Percentiles rank a stretch among this genome's conserved stretches.
Conservation (phyloP, 2,113 vertebrate species). For the Xenus cinereus region DNA sequence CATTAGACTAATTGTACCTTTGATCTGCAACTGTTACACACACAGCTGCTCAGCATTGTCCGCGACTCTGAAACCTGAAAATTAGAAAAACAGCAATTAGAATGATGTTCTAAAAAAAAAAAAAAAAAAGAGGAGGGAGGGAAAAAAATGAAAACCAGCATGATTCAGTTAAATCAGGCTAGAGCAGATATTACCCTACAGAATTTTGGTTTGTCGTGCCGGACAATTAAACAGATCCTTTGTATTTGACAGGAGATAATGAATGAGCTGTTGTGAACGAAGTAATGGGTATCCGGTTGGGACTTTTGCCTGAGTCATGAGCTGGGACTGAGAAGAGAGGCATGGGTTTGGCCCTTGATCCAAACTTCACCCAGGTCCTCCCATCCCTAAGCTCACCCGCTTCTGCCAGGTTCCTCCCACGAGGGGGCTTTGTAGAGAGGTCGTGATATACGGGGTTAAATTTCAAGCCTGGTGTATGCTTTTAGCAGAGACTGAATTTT, state of each 20-base stretch:
- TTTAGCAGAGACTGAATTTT: background rate
- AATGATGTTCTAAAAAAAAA: background rate
- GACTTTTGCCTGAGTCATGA: background rate
- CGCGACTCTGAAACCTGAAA: background rate
- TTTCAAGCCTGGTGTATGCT: background rate
- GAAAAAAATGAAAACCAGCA: background rate
- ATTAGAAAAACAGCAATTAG: slow-evolving; percentile 30
- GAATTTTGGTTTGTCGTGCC: background rate
- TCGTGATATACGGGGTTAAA: background rate
- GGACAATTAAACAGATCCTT: background rate
- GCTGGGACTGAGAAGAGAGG: background rate
- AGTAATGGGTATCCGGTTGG: background rate
- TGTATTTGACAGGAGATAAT: background rate
- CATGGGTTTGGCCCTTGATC: background rate
- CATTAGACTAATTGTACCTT: slow-evolving; percentile 54
- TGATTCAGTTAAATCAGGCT: background rate
- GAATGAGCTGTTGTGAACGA: background rate
- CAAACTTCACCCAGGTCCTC: background rate
- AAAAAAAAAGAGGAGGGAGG: background rate
- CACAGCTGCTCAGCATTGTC: slow-evolving; percentile 27
- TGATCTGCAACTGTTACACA: slow-evolving; percentile 39
- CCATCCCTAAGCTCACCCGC: background rate
- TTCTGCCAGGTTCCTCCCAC: background rate
- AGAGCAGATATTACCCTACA: background rate
- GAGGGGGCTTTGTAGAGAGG: background rate